These are phyloP conservation scores for Bathynomus jamesi DNA, from an alignment of 1,140 invertebrate genomes.

Conservation along the genomic window DNA sequence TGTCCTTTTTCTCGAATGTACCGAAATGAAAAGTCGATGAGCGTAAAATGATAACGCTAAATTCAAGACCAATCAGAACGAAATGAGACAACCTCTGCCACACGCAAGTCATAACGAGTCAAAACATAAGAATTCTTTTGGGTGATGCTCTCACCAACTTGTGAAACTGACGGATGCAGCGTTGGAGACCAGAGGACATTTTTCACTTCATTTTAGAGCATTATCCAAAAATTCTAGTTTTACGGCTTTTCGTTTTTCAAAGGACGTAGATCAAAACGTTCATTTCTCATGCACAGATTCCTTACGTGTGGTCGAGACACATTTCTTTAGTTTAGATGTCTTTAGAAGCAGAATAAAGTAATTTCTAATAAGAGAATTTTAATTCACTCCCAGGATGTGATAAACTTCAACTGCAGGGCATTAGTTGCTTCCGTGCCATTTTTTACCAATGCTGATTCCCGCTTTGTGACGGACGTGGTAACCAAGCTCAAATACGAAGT, in stretches of 20 bases:
- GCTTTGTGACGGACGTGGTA: constrained; percentile 96
- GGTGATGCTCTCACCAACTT: neutral
- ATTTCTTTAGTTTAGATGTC: constrained; percentile 17
- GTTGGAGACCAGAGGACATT: neutral
- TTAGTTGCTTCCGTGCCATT: constrained; percentile 96
- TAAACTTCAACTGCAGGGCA: constrained; percentile 97
- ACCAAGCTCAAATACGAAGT: constrained; percentile 97
- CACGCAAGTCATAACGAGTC: neutral
- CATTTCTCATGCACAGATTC: neutral
- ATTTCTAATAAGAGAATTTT: constrained; percentile 21
- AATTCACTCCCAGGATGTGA: constrained; percentile 66
- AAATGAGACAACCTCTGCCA: neutral
- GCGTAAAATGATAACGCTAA: too few species aligned
- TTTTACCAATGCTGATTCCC: constrained; percentile 95
- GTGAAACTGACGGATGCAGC: neutral
- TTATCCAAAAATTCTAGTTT: neutral
- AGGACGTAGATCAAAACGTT: neutral
- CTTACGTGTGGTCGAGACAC: constrained; percentile 33
- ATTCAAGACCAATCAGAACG: neutral
- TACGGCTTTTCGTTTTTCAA: neutral
- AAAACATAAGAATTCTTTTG: neutral
- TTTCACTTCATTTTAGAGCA: neutral
- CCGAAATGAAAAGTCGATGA: too few species aligned
- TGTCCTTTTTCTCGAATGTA: too few species aligned
- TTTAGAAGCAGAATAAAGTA: constrained; percentile 14